Percentiles rank a stretch among this genome's conserved stretches.
Conservation (phyloP, 2,797 vertebrate species). For the Selene dorsalis region DNA sequence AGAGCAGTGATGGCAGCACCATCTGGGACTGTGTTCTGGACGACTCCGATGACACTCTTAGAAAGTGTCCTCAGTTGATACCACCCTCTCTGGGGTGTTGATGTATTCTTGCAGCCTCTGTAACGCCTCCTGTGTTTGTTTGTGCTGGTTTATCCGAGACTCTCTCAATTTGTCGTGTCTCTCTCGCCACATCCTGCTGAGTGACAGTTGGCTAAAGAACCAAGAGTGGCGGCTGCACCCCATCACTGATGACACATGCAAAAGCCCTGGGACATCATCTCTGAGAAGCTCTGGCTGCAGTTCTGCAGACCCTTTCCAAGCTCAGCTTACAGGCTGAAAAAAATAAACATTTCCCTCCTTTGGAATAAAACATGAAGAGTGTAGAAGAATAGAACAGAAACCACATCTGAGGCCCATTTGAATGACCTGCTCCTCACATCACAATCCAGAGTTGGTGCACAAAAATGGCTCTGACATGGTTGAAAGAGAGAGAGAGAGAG, state of each 20-base stretch:
- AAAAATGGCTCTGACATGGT: constrained; percentile 32
- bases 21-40: constrained; percentile 59
- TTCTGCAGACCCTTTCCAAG: constrained; percentile 41
- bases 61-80: constrained; percentile 42
- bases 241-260: constrained; percentile 52
- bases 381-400: constrained; percentile 9
- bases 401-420: background rate
- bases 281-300: constrained; percentile 48
- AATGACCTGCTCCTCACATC: background rate
- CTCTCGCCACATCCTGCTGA: constrained; percentile 39
- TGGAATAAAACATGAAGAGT: constrained; percentile 30
- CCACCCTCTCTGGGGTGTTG: constrained; percentile 23
- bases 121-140: constrained; percentile 38
- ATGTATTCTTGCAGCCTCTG: constrained; percentile 38
- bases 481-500: constrained; percentile 11
- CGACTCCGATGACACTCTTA: constrained; percentile 34
- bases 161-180: constrained; percentile 41
- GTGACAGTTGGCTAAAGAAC: constrained; percentile 57
- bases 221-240: constrained; percentile 29
- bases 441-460: constrained; percentile 7
- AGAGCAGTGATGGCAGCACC: constrained; percentile 31
- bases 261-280: constrained; percentile 51
- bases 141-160: constrained; percentile 33
- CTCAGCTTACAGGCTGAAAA: constrained; percentile 40
- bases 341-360: constrained; percentile 17